These are phyloP conservation scores for Bradypus variegatus DNA, from an alignment of 2,797 vertebrate species.

Conservation along the genomic window DNA sequence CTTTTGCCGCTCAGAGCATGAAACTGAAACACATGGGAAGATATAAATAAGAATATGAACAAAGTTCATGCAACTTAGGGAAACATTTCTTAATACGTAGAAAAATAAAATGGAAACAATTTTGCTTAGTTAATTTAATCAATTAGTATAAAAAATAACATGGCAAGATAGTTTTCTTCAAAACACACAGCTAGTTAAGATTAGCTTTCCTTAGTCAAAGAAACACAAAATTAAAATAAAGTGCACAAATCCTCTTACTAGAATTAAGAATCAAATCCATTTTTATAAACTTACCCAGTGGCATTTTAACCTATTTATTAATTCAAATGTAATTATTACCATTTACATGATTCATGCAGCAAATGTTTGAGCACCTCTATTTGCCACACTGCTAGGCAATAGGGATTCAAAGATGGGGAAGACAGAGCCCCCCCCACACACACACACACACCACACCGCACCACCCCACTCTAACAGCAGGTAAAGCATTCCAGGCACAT, in stretches of 20 bases:
- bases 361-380: neutral
- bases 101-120: slow-evolving; percentile 17
- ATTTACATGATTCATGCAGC: neutral
- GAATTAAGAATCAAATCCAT: neutral
- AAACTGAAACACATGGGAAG: slow-evolving; percentile 74
- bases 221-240: neutral
- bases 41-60: slow-evolving; percentile 26
- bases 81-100: slow-evolving; percentile 15
- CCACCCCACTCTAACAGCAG: neutral
- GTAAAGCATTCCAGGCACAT: neutral
- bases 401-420: neutral
- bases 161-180: neutral
- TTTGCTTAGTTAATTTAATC: neutral
- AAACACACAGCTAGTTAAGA: slow-evolving; percentile 13
- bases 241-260: neutral
- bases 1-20: slow-evolving; percentile 82
- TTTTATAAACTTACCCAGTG: neutral
- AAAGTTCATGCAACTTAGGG: neutral
- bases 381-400: neutral
- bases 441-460: neutral
- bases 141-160: neutral
- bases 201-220: neutral
- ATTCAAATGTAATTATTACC: neutral
- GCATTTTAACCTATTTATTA: neutral
- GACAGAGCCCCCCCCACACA: neutral